Conservation (phyloP, 2,797 vertebrate species). For the Garrulus glandarius region DNA sequence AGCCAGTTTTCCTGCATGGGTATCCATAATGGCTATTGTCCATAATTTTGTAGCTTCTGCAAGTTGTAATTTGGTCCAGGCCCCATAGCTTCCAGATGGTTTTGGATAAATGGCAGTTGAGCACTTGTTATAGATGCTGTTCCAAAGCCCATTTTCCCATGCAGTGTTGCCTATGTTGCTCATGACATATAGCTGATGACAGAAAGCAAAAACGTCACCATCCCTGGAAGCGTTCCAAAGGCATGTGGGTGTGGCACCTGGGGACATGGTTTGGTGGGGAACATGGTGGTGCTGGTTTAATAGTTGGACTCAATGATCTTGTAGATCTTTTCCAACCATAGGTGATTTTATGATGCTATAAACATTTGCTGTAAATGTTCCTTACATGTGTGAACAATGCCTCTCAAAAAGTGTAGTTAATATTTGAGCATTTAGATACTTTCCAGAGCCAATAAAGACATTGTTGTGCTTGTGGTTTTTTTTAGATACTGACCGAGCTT, state of each 20-base stretch:
- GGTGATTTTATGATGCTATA: neutral
- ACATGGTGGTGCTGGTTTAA: fast-evolving
- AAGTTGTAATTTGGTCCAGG: neutral
- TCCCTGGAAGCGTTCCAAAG: neutral
- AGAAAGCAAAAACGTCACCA: neutral
- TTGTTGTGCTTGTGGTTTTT: neutral
- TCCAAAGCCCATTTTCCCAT: neutral
- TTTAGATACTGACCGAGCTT: slow-evolving; percentile 88
- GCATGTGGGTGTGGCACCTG: neutral
- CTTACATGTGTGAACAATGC: neutral
- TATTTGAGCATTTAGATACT: neutral
- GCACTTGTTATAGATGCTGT: neutral
- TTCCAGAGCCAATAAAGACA: neutral
- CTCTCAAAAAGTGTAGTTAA: neutral
- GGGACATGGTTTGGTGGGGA: neutral
- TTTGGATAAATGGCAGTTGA: neutral
- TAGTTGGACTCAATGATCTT: neutral
- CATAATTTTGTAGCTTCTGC: slow-evolving; percentile 20
- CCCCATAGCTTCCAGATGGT: neutral
- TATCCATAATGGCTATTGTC: neutral
- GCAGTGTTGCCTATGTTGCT: neutral
- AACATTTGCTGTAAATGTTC: neutral
- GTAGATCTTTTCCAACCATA: neutral
- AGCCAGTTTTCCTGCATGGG: neutral
- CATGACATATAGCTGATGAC: neutral